Evolutionary conservation across 2,888 invertebrate species (phyloP), one percentile per base, ranked within the genome.

Genomic region (Drosophila eohydei): DNA sequence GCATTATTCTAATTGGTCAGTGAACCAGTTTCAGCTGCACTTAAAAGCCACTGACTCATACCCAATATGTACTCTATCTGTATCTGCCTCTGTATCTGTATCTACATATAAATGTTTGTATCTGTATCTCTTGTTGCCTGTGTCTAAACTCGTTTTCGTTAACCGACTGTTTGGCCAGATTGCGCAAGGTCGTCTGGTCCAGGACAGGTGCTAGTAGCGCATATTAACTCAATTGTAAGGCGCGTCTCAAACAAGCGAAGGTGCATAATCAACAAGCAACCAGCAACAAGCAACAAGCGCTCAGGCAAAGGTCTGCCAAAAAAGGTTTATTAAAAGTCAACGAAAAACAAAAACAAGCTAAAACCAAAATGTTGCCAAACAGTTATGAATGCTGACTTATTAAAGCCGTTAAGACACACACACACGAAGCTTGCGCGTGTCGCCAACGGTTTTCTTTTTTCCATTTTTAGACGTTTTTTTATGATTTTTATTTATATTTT

Each of bases 151-250:
- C 68, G 83, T 89, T 83, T 55, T 41, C 43, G 46, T 71, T 55
- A 58, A 59, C 62, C 28, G 58, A 61, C 56, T 65, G 71, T 75
- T 82, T 70, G 80, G 71, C 60, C 80, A 65, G 89, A 85, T 85
- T 85, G 90, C 90, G 89, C 90, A 85, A 85, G 85, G 85, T 89
- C 85, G 90, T 75, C 88, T 88, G 90, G 85, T 89, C 85, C 54
- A 74, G 85, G 81, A 84, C 85, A 89, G 88, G 84, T 85, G 89
- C 40, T 57, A 44, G 44, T 32, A 36, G 44, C 57, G 58, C 30
- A 57, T 34, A 51, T 70, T 71, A 81, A 70, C 67, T 77, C 72
- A 78, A 74, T 83, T 89, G 87, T 66, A 73, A 68, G 65, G 65
- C 44, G 61, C 50, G 61, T 50, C 66, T 63, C n/a, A 48, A 55